Base-by-base conservation (phyloP, 2,888 invertebrate species). In the Acanthococcus lagerstroemiae region DNA sequence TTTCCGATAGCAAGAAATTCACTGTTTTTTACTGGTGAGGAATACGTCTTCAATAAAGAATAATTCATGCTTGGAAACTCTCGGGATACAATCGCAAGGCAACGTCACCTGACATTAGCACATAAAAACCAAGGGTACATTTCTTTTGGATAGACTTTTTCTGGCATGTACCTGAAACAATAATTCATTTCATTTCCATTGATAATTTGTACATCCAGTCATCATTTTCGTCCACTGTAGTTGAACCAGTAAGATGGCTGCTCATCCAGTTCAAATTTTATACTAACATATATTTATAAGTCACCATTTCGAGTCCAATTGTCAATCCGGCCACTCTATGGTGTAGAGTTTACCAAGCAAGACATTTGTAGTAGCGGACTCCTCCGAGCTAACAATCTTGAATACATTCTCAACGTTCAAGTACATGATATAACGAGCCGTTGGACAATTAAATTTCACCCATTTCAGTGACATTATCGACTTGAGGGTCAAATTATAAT, bases 401-500 rank as follows among this genome's bases (percentile, higher is more conserved):
- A 87, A 73, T 25, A 90, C 76, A 70, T 81, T 82, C n/a, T 84
- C 83, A 67, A 90, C 78, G 75, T 90, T 90, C 1, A 92, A 82
- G 74, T 87, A 91, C 75, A 92, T 80, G 21, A 91, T 79, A 77
- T 84, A 91, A 55, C 82, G 81, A 0, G 82, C 82, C 37, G 73
- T 72, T 25, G 72, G 72, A 69, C 91, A 91, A 71, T 84, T 82
- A 45, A 80, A 81, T 5, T 81, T 83, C 22, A 88, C 84, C 85
- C 90, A 87, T 74, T 91, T 91, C 66, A 92, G 75, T 80, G 90
- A 83, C 84, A 89, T 86, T 15, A 90, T 84, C 50, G 90, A 87
- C 74, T 92, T 92, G 24, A 92, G 73, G 0, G 91, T 92, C 70
- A 92, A 79, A 80, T 92, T 92, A 75, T 90, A 88, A 74, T 92